Conservation (phyloP, 2,888 invertebrate genomes). For the Rotaria socialis region DNA sequence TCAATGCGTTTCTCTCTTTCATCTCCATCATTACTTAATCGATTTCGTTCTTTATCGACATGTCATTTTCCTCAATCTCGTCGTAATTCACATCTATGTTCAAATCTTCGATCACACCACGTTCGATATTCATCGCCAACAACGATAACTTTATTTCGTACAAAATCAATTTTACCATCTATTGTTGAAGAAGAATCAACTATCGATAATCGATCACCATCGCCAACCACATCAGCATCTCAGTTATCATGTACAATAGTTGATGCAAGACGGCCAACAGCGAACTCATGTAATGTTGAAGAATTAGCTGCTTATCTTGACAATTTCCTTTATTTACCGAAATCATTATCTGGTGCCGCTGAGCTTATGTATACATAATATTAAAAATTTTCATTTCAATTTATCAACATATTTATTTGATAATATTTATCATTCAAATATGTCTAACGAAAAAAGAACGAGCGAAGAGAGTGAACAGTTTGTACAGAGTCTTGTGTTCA, state of each 20-base stretch:
- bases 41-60: conserved; percentile 34
- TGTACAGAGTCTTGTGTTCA: conserved; percentile 28
- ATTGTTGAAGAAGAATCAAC: conserved; percentile 1
- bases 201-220: not conserved
- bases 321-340: conserved; percentile 28
- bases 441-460: not conserved
- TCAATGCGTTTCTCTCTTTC: conserved; percentile 17
- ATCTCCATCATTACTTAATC: not conserved
- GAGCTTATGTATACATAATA: conserved; percentile 30
- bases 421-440: conserved; percentile 21
- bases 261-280: not conserved
- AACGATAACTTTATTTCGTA: conserved; percentile 2
- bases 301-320: conserved; percentile 29
- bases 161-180: conserved; percentile 1
- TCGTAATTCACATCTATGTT: not conserved
- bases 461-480: conserved; percentile 21
- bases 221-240: not conserved
- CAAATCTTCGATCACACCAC: not conserved
- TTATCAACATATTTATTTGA: conserved; percentile 16
- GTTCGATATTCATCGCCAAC: not conserved
- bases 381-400: not conserved
- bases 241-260: conserved; percentile 7
- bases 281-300: conserved; percentile 5
- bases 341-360: conserved; percentile 17
- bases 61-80: conserved; percentile 3